phyloP scores from a whole-genome alignment of 2,113 vertebrate genomes.

The Campylomormyrus tamandua region DNA sequence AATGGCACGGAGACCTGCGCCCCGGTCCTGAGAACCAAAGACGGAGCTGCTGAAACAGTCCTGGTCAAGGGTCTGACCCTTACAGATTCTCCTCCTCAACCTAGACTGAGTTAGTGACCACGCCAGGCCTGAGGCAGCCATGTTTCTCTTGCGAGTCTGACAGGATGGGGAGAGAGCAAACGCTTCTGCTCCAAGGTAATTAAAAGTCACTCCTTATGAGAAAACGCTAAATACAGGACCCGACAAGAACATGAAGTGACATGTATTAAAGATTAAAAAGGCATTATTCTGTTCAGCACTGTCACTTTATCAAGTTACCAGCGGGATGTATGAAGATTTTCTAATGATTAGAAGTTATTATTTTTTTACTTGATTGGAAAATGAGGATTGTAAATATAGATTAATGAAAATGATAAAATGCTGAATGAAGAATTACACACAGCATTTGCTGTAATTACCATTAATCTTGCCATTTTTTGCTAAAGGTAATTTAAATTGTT shows the following conservation, averaged over 20 bases:
- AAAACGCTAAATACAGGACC: neutral
- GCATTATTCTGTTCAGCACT: neutral
- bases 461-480: neutral
- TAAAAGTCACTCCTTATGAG: neutral
- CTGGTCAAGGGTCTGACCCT: neutral
- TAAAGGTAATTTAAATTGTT: neutral
- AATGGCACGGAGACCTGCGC: neutral
- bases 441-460: neutral
- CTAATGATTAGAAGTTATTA: neutral
- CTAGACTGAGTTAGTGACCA: neutral
- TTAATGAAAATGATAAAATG: neutral
- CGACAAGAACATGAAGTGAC: neutral
- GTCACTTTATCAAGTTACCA: neutral
- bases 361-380: slow-evolving; percentile 14
- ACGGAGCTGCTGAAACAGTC: neutral
- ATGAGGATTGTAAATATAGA: neutral
- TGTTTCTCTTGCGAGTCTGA: neutral
- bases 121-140: neutral
- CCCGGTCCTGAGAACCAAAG: neutral
- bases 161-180: neutral
- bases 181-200: neutral
- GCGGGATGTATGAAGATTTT: neutral
- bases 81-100: neutral
- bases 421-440: neutral
- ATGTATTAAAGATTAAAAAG: neutral